Evolutionary conservation across 2,888 invertebrate genomes (phyloP).

Genomic region (Pterostichus madidus): DNA sequence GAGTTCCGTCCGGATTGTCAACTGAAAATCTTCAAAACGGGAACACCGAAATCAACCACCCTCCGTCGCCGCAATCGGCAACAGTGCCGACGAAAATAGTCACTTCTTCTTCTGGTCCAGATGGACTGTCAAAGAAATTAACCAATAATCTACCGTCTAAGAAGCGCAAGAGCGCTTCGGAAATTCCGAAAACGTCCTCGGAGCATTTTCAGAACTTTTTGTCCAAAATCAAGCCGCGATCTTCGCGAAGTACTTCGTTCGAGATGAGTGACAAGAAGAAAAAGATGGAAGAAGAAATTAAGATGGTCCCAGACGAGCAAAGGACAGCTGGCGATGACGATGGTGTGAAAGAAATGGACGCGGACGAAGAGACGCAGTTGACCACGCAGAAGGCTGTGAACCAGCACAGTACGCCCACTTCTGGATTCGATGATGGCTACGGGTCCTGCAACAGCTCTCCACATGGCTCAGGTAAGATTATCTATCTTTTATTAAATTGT

Average conservation of each 20-base stretch:
- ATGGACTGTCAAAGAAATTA: conserved; percentile 51
- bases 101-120: conserved; percentile 50
- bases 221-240: conserved; percentile 60
- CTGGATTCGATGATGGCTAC: conserved; percentile 82
- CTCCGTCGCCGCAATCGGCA: conserved; percentile 33
- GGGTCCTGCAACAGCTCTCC: conserved; percentile 84
- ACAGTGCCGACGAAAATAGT: conserved; percentile 42
- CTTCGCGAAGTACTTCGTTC: conserved; percentile 56
- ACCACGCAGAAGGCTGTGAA: conserved; percentile 75
- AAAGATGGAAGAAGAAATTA: conserved; percentile 28
- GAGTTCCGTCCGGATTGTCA: conserved; percentile 59
- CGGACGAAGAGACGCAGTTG: conserved; percentile 73
- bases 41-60: conserved; percentile 59
- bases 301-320: conserved; percentile 73
- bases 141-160: conserved; percentile 42
- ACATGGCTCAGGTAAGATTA: conserved; percentile 80
- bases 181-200: conserved; percentile 71
- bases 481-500: not conserved
- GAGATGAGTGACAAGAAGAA: conserved; percentile 61
- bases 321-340: conserved; percentile 74
- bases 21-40: conserved; percentile 61
- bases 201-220: conserved; percentile 61
- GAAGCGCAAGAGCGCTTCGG: conserved; percentile 72
- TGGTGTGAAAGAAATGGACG: conserved; percentile 77
- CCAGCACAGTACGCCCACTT: conserved; percentile 73